A percentile compares a stretch with the other conserved stretches of the same genome.
Evolutionary conservation across 2,113 vertebrate genomes (phyloP).

Genomic region (Scatophagus argus): DNA sequence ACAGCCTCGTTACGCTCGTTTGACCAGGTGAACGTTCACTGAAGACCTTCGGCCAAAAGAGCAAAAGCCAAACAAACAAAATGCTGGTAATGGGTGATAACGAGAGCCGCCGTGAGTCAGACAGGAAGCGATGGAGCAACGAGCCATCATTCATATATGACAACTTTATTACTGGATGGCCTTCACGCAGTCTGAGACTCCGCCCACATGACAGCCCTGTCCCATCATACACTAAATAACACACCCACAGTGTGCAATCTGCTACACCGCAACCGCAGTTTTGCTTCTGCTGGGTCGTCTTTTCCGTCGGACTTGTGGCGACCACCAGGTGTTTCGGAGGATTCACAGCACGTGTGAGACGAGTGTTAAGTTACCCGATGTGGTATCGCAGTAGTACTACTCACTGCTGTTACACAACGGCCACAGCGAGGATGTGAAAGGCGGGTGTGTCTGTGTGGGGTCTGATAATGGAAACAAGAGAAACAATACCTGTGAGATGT

Average conservation of each 20-base stretch:
- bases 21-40: constrained; percentile 10
- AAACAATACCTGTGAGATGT: constrained; percentile 57
- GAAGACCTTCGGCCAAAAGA: neutral
- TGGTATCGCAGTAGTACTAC: neutral
- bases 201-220: neutral
- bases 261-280: neutral
- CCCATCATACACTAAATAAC: neutral
- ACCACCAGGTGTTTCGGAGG: neutral
- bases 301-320: neutral
- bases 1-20: neutral
- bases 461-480: constrained; percentile 33
- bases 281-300: neutral
- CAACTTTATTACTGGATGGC: constrained; percentile 9
- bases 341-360: neutral
- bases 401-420: constrained; percentile 18
- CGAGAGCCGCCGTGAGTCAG: constrained; percentile 24
- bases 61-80: constrained; percentile 34
- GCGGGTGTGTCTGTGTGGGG: constrained; percentile 42
- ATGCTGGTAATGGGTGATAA: neutral
- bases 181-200: neutral
- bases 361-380: constrained; percentile 29
- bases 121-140: constrained; percentile 12
- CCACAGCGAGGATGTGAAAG: constrained; percentile 43
- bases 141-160: constrained; percentile 29
- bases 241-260: neutral